phyloP scores from a whole-genome alignment of 2,113 vertebrate genomes.

The Myanophis thanlyinensis region DNA sequence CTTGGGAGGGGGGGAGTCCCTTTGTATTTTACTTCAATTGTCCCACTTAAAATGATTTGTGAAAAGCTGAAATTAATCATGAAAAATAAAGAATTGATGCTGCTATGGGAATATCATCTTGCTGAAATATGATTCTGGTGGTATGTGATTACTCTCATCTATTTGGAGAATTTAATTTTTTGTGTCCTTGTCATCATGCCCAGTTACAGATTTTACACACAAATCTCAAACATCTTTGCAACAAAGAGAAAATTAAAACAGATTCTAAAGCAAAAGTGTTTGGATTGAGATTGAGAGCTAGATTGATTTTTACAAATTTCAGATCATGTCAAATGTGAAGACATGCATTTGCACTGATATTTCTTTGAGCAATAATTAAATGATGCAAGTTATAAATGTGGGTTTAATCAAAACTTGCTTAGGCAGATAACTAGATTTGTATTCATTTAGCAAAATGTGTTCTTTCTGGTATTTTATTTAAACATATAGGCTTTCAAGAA shows the following conservation, averaged over 20 bases:
- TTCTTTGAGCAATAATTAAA: slow-evolving; percentile 21
- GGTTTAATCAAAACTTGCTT: slow-evolving; percentile 18
- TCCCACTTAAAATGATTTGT: neutral
- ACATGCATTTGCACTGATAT: slow-evolving; percentile 33
- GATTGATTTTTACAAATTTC: slow-evolving; percentile 6
- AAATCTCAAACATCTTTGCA: neutral
- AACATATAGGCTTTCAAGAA: slow-evolving; percentile 10
- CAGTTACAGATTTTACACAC: neutral
- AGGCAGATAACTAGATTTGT: slow-evolving; percentile 4
- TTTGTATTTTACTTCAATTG: slow-evolving; percentile 7
- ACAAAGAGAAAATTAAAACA: slow-evolving; percentile 13
- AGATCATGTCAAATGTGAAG: slow-evolving; percentile 40
- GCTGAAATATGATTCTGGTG: neutral
- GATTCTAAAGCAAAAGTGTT: neutral
- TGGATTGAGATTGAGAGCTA: slow-evolving; percentile 12
- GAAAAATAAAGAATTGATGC: slow-evolving; percentile 28
- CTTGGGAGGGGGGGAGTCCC: neutral
- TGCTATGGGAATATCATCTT: slow-evolving; percentile 7
- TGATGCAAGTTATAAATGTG: neutral
- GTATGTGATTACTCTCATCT: neutral
- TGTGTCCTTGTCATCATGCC: neutral
- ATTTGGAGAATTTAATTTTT: neutral
- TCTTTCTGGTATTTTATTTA: slow-evolving; percentile 50
- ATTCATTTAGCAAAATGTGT: neutral
- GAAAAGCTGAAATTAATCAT: slow-evolving; percentile 1